phyloP scores from a whole-genome alignment of 92 coral and sea anemone species.

The Ricordea florida region DNA sequence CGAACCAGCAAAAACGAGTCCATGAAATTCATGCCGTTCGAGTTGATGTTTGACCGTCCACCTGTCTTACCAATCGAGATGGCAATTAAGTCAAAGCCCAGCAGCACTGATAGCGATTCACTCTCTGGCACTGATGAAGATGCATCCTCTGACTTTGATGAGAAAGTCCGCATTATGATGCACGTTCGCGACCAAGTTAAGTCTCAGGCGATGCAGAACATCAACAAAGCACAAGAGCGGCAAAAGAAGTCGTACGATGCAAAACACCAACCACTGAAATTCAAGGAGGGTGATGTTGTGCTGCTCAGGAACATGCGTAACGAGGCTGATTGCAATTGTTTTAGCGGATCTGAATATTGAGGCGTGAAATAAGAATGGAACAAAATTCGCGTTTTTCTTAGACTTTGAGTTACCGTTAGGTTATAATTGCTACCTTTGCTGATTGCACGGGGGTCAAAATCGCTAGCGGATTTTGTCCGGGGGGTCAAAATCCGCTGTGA shows the following conservation, averaged over 20 bases:
- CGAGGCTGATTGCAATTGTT: too few species aligned
- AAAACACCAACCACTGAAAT: constrained; percentile 46
- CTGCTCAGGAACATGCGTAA: constrained; percentile 46
- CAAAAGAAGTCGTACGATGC: constrained; percentile 59
- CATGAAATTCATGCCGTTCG: constrained; percentile 59
- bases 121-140: too few species aligned
- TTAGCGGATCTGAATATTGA: too few species aligned
- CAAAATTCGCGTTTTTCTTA: too few species aligned
- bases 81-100: constrained; percentile 27
- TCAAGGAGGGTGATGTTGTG: constrained; percentile 46
- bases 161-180: constrained; percentile 40
- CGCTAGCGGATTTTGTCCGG: too few species aligned
- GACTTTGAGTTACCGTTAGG: too few species aligned
- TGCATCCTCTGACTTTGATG: constrained; percentile 13
- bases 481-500: too few species aligned
- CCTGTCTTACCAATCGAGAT: constrained; percentile 57
- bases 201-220: constrained; percentile 37
- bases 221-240: constrained; percentile 48
- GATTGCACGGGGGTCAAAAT: too few species aligned
- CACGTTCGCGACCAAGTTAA: constrained; percentile 32
- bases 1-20: constrained; percentile 55
- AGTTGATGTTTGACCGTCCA: constrained; percentile 68
- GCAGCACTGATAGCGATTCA: not conserved
- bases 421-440: too few species aligned
- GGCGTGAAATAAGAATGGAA: too few species aligned